phyloP scores from a whole-genome alignment of 2,113 vertebrate genomes.

The Pavo muticus region DNA sequence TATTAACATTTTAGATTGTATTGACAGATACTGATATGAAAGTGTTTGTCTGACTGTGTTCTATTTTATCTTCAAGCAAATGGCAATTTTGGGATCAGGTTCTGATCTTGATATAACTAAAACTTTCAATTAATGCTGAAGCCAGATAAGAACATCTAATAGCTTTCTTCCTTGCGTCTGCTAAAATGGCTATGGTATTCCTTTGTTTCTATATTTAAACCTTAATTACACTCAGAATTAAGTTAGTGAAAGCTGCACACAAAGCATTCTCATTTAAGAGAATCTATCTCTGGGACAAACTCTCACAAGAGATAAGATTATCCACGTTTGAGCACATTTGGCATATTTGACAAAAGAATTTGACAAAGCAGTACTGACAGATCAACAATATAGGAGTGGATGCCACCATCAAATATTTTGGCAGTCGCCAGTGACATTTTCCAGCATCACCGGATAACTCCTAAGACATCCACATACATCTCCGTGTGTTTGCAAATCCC shows the following conservation, averaged over 20 bases:
- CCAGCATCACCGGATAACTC: neutral
- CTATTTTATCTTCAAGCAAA: constrained; percentile 31
- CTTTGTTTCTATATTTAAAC: constrained; percentile 69
- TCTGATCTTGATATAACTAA: constrained; percentile 26
- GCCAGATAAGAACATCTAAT: constrained; percentile 54
- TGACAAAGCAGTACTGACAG: neutral
- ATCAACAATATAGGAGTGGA: neutral
- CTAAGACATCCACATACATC: neutral
- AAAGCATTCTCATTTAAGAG: constrained; percentile 18
- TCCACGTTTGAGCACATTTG: neutral
- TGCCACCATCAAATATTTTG: neutral
- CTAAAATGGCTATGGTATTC: constrained; percentile 22
- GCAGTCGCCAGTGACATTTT: neutral
- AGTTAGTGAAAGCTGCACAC: constrained; percentile 26
- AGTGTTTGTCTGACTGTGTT: constrained; percentile 3
- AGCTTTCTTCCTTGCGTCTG: constrained; percentile 1
- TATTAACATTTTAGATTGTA: constrained; percentile 50
- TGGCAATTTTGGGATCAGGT: constrained; percentile 8
- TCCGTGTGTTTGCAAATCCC: neutral
- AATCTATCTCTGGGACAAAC: neutral
- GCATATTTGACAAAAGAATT: neutral
- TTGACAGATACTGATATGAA: constrained; percentile 7
- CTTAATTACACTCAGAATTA: constrained; percentile 51
- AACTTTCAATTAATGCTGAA: constrained; percentile 33
- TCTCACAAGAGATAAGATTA: constrained; percentile 1